Evolutionary conservation across 2,113 vertebrate genomes (phyloP).

Genomic region (Cercopithecus mona): DNA sequence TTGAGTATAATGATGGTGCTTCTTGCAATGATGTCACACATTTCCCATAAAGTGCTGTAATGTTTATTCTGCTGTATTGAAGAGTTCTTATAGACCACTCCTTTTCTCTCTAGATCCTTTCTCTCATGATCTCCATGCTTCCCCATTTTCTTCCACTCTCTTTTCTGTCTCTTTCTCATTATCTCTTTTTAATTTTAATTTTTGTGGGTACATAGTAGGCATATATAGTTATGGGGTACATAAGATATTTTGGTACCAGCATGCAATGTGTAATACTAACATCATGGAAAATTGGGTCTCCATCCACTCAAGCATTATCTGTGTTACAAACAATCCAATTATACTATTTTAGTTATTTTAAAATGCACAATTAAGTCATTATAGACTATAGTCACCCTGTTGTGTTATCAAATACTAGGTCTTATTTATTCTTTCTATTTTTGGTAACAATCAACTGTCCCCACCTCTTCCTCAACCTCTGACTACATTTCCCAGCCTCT

Average conservation of each 20-base stretch:
- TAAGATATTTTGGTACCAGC: neutral
- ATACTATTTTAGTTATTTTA: no score
- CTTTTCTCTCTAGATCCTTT: neutral
- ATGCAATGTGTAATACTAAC: neutral
- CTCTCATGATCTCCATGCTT: neutral
- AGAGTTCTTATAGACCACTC: neutral
- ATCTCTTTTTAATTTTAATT: neutral
- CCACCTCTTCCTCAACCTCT: neutral
- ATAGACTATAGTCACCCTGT: neutral
- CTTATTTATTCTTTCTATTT: neutral
- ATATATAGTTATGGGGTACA: neutral
- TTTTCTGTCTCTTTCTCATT: neutral
- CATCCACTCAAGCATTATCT: neutral
- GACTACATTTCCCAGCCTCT: neutral
- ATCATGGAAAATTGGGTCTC: neutral
- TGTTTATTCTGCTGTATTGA: neutral
- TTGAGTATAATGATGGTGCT: neutral
- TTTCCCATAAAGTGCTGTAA: neutral
- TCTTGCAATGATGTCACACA: neutral
- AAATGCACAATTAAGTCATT: neutral
- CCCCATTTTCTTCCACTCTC: neutral
- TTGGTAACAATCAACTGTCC: neutral
- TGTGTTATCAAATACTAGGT: neutral
- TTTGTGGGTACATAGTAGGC: neutral
- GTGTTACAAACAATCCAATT: no score